Evolutionary conservation across 2,888 invertebrate genomes (phyloP), one percentile per base, ranked within the genome.

Genomic region (Drosophila phalerata): DNA sequence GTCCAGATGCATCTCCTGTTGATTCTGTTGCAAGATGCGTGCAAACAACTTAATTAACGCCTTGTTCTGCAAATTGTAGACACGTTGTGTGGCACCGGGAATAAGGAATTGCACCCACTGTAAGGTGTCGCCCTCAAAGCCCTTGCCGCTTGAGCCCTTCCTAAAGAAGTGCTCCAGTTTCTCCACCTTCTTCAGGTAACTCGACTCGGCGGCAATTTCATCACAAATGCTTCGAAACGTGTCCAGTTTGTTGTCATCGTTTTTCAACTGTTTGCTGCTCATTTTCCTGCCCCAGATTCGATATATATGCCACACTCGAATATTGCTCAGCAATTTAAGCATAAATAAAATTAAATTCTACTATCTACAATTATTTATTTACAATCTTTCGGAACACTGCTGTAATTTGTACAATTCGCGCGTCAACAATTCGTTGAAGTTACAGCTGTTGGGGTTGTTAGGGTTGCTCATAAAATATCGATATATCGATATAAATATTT

Each of bases 21-120:
- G 95, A 91, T 96, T 95, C 0, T 94, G 94, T 3, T 93, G 92
- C 78, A 98, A 96, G 68, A 98, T 95, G 92, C 95, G 94, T 48
- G 97, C 96, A 91, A 98, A 98, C 47, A 98, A 92, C 92, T 98
- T 98, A 0, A 98, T 93, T 58, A 99, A 93, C 90, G 98, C 98
- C 91, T 98, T 98, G 90, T 96, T 97, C 93, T 98, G 97, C 52
- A 99, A 93, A 93, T 98, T 98, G 91, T 98, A 99, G 34, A 98
- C 95, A 69, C 97, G 94, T 91, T 97, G 97, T 13, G 95, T 94
- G 28, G 96, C 96, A 49, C 95, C 96, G 0, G 98, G 98, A 55
- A 98, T 93, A 22, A 98, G 92, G 76, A 98, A 92, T 85, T 96
- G 96, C 90, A 97, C 95, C 97, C 98, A 96, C 45, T 97, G 93